Percentiles rank a stretch among this genome's conserved stretches.
Conservation (phyloP, 2,113 vertebrate species). For the Antigone vipio region DNA sequence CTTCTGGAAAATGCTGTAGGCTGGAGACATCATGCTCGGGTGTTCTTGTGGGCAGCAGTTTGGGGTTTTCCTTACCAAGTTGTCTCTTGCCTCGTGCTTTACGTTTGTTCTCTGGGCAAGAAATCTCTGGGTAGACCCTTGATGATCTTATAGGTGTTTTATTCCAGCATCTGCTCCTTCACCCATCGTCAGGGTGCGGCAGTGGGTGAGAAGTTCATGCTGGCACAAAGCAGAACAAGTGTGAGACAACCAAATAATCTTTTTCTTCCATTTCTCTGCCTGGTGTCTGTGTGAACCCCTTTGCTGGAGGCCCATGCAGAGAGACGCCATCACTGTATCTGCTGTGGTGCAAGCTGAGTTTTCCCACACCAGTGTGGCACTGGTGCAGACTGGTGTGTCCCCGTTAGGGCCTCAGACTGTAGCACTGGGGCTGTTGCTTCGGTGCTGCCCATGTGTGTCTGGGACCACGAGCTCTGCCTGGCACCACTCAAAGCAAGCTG, state of each 20-base stretch:
- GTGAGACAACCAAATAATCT: neutral
- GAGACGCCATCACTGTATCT: fast-evolving
- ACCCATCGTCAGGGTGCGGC: neutral
- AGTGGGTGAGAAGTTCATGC: neutral
- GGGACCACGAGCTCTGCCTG: neutral
- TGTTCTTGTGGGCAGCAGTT: neutral
- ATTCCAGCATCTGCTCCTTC: neutral
- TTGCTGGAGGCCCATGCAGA: neutral
- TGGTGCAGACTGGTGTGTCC: neutral
- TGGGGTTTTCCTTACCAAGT: neutral
- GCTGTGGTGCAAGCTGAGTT: neutral
- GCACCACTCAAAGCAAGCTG: neutral
- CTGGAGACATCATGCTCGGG: fast-evolving
- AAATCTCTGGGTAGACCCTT: neutral
- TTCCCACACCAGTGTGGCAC: neutral
- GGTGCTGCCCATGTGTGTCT: neutral
- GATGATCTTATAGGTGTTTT: fast-evolving
- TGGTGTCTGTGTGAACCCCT: neutral
- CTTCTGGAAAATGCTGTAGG: neutral
- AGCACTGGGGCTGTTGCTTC: neutral
- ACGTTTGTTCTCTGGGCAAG: neutral
- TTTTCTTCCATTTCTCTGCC: neutral
- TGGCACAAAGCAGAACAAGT: neutral
- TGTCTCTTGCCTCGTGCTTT: neutral
- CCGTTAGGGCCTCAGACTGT: fast-evolving